Evolutionary conservation across 2,888 invertebrate genomes (phyloP), one percentile per base, ranked within the genome.

Genomic region (Trissolcus brochymenae): DNA sequence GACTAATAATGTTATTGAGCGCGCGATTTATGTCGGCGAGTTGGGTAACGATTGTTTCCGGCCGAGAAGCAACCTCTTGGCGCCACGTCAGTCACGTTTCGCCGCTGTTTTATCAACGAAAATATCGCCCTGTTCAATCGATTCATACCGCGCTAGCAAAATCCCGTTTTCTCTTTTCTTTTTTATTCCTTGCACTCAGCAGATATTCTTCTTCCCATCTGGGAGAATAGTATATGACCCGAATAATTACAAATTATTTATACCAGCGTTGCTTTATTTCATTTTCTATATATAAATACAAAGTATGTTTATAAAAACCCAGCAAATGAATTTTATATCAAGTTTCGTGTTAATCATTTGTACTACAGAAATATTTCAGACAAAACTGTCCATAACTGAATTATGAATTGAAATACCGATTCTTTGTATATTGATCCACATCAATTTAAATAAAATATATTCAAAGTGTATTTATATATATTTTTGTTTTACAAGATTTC

Each of bases 1-100:
- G 62, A 78, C 61, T 65, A 71, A 78, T 71, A 71, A 75, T 54
- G 74, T 70, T 70, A 78, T 78, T 65, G 70, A 35, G 35, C 78
- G 19, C 65, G 53, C 66, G 67, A 77, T 68, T 77, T 72, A 77
- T 60, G 72, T 46, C 65, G 14, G 19, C 41, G 46, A 19, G 56
- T 66, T 57, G 46, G 17, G 56, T 43, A 65, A 73, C 56, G 53
- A 35, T 17, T 49, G 19, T 59, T 65, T 51, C 50, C 57, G 21
- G 14, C 43, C 50, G 16, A 51, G 59, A 53, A 55, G 46, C 43
- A 50, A 35, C 25, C 60, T 59, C 17, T 50, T 41, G 46, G 49
- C 64, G 55, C 50, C 53, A 35, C 43, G 61, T 62, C 51, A 50
- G 59, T 74, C 75, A 68, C 60, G 19, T 46, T 60, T 53, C 19